Evolutionary conservation across 2,113 vertebrate genomes (phyloP).

Genomic region (Nymphicus hollandicus): DNA sequence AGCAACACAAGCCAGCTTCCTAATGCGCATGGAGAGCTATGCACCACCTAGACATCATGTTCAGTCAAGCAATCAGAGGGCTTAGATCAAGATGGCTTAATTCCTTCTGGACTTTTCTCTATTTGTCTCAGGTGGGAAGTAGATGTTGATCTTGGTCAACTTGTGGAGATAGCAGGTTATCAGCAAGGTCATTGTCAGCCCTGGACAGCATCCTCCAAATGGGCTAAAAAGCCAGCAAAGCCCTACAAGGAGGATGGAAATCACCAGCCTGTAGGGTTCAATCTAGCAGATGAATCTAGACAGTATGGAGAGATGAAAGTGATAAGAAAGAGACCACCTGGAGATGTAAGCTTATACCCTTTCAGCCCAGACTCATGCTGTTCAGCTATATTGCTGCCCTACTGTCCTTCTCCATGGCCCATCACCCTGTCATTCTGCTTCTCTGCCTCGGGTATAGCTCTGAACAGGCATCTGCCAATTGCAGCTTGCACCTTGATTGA

Average conservation of each 20-base stretch:
- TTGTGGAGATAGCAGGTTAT: not conserved
- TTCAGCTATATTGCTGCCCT: not conserved
- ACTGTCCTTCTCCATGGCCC: not conserved
- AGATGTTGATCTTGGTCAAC: not conserved
- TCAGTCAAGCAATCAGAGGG: not conserved
- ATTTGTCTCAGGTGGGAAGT: not conserved
- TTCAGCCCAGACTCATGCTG: not conserved
- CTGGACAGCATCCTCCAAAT: not conserved
- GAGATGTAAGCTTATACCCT: not conserved
- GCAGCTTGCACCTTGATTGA: not conserved
- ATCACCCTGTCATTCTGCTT: accelerated
- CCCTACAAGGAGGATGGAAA: not conserved
- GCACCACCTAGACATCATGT: not conserved
- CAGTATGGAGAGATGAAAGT: not conserved
- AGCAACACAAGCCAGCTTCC: not conserved
- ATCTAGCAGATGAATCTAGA: not conserved
- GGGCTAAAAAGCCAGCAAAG: not conserved
- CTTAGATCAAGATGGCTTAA: not conserved
- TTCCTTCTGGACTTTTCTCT: not conserved
- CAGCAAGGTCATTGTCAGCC: not conserved
- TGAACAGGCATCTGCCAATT: not conserved
- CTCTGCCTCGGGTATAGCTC: not conserved
- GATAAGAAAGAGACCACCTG: not conserved
- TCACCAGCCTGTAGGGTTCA: not conserved
- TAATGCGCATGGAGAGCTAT: not conserved